These are phyloP conservation scores for Holcopasites calliopsidis DNA, from an alignment of 1,140 invertebrate genomes.

Conservation along the genomic window DNA sequence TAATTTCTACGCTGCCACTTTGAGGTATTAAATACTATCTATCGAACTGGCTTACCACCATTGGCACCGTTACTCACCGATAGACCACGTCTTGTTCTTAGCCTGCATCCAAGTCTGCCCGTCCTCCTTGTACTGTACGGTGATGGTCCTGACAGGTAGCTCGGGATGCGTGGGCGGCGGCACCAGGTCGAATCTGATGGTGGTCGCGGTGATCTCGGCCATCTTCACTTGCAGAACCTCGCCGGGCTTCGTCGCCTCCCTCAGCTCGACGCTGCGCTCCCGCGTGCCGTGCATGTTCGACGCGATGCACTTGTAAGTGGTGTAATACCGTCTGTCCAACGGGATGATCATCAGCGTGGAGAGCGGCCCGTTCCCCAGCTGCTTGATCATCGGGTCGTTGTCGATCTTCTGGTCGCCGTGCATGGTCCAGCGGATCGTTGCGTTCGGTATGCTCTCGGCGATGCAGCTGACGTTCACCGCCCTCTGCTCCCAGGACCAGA, in stretches of 20 bases:
- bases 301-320: constrained; percentile 90
- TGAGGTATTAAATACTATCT: no score
- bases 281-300: constrained; percentile 87
- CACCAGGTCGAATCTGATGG: constrained; percentile 88
- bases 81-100: constrained; percentile 87
- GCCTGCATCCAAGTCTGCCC: constrained; percentile 83
- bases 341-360: constrained; percentile 86
- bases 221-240: constrained; percentile 82
- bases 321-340: constrained; percentile 83
- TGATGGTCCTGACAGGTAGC: constrained; percentile 85
- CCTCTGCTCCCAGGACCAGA: constrained; percentile 90
- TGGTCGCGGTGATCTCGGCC: constrained; percentile 88
- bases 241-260: constrained; percentile 84
- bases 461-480: constrained; percentile 92
- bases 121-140: constrained; percentile 87
- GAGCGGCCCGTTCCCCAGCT: constrained; percentile 84
- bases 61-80: no score
- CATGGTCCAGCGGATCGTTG: constrained; percentile 91
- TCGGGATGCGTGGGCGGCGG: constrained; percentile 87
- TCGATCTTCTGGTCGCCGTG: constrained; percentile 78
- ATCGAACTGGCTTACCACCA: no score
- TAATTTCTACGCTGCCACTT: no score
- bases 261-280: constrained; percentile 85
- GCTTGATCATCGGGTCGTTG: constrained; percentile 80
- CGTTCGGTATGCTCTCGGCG: constrained; percentile 95